These are phyloP conservation scores for Diarsia rubi DNA, from an alignment of 2,888 invertebrate genomes.

Conservation along the genomic window DNA sequence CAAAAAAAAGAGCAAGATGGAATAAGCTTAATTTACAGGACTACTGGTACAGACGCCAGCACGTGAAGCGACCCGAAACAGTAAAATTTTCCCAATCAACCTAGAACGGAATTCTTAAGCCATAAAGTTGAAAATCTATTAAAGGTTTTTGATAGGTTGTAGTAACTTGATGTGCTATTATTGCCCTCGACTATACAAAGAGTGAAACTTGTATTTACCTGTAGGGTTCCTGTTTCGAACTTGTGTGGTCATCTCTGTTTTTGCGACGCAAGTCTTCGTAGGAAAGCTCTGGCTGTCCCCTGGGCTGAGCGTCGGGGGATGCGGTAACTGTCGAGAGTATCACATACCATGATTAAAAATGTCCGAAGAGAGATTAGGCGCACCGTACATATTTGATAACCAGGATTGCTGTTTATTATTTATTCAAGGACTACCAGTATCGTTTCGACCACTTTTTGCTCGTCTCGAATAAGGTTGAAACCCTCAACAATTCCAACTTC, in stretches of 20 bases:
- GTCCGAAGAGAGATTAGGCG: neutral
- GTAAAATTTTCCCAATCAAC: too few species aligned
- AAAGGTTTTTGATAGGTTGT: too few species aligned
- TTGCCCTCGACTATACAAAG: neutral
- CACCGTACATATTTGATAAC: too few species aligned
- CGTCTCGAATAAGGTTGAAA: too few species aligned
- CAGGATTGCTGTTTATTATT: too few species aligned
- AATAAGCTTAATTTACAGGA: neutral
- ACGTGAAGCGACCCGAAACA: too few species aligned
- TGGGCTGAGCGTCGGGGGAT: conserved; percentile 50
- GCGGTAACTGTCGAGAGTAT: conserved; percentile 10
- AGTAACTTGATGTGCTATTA: too few species aligned
- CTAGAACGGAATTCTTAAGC: too few species aligned
- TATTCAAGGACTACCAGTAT: too few species aligned
- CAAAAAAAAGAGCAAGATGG: neutral
- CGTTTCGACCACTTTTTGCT: too few species aligned
- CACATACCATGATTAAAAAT: neutral
- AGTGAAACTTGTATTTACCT: conserved; percentile 74
- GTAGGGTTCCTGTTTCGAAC: conserved; percentile 86
- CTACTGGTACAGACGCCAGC: neutral
- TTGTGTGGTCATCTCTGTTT: conserved; percentile 92
- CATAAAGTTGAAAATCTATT: too few species aligned
- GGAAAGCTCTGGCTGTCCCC: conserved; percentile 83
- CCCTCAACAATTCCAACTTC: too few species aligned
- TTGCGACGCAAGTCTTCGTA: conserved; percentile 94